Base-by-base conservation (phyloP, 2,797 vertebrate species). In the Glossophaga mutica region DNA sequence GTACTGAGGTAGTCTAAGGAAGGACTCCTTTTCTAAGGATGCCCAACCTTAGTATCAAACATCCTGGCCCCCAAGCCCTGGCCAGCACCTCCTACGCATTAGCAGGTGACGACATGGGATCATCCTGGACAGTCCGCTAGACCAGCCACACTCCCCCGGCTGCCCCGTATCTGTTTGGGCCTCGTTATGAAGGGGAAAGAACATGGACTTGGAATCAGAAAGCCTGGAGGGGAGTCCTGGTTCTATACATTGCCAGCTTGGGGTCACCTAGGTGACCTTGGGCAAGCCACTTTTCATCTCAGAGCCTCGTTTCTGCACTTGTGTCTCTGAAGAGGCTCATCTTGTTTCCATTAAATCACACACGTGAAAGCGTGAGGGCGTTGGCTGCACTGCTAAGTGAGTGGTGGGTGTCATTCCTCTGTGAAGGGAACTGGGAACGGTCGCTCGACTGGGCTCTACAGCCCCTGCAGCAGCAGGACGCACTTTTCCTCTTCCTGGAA, bases 381-480 rank as follows among this genome's bases (percentile, higher is more conserved):
- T 16, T 24, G 5, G 18, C 34, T 29, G n/a, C 5, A 6, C 0
- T 62, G 34, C 37, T 77, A 46, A 59, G 11, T 39, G n/a, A 19
- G 34, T 26, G 22, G 48, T 19, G 15, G 24, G 2, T 16, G 3
- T 65, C 65, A 21, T 39, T 42, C 34, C 65, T 37, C 78, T 22
- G 14, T 34, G 37, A 21, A 83, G 29, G 59, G 50, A 68, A 9
- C 67, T 0, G 1, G 24, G 12, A 1, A 16, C 9, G 0, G 26
- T 26, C 18, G 1, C 34, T 34, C 3, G 24, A 4, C 2, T 12
- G 29, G 32, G 52, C 82, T 14, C 81, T 2, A 0, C 22, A 11
- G 5, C 1, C 42, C 22, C 59, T 39, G 39, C 39, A 52, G 37
- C 9, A 26, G 18, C 16, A 24, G 37, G 37, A 29, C 10, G 37